Base-by-base conservation (phyloP, 2,797 vertebrate species). In the Platyrinchus mystaceus region DNA sequence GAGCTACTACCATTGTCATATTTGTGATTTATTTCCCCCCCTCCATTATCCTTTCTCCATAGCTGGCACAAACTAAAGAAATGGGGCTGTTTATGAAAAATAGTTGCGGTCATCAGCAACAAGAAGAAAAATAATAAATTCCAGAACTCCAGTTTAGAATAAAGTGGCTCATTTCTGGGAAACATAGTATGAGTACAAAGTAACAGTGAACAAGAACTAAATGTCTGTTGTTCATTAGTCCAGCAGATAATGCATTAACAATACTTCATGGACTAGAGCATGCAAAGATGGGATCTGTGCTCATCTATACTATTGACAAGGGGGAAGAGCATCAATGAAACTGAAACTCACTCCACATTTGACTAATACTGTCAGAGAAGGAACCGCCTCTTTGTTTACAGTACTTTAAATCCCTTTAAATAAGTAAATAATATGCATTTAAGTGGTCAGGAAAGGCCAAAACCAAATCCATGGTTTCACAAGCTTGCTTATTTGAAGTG, bases 41-140 rank as follows among this genome's bases (percentile, higher is more conserved):
- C 58, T n/a, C 87, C 36, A 75, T 30, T 69, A 77, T 86, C 56
- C 86, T 88, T 95, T 96, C 93, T 93, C 75, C 37, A 87, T 49
- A 87, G 68, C 24, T 95, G 94, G 88, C 86, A 92, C 80, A 84
- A 89, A 87, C 82, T 66, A 47, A 97, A 95, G 84, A 53, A 95
- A 94, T 24, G 22, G 86, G 69, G 64, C 34, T 49, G 86, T 84
- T 93, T 79, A 91, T 84, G 55, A 86, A 93, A 91, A 95, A 96
- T 94, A 82, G 63, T 94, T 96, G 90, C 7, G 84, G 93, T 95
- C 92, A 76, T 94, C 86, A 97, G 94, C 90, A 97, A 96, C 74
- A 85, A 97, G 89, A 78, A 94, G 50, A 91, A 94, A 96, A 97
- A 94, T 94, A 97, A 98, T 97, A 95, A 96, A 93, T 90, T 96